phyloP scores from a whole-genome alignment of 2,113 vertebrate genomes.

The Podilymbus podiceps region DNA sequence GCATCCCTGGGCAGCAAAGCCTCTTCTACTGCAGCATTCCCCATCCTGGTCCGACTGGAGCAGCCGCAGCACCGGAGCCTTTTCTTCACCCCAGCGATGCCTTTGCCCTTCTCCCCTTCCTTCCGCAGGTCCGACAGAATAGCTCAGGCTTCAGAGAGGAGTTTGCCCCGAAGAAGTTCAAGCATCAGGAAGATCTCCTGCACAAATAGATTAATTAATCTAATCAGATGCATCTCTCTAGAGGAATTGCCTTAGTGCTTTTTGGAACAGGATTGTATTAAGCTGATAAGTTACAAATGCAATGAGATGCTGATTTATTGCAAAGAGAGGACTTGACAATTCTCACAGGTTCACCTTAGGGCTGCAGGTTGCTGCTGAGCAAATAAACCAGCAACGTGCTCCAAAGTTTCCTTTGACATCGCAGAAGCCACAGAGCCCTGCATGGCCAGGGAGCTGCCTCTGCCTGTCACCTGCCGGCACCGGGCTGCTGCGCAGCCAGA shows the following conservation, averaged over 20 bases:
- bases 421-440: background rate
- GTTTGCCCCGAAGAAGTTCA: background rate
- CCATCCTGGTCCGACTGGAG: background rate
- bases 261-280: slow-evolving; percentile 57
- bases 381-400: background rate
- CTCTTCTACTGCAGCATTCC: rapidly evolving
- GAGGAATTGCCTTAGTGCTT: slow-evolving; percentile 54
- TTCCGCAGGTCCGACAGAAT: background rate
- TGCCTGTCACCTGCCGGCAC: background rate
- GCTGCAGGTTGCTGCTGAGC: background rate
- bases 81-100: rapidly evolving
- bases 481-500: background rate
- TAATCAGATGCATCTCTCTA: slow-evolving; percentile 19
- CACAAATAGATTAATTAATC: slow-evolving; percentile 52
- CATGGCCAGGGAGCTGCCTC: background rate
- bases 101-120: background rate
- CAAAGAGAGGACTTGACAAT: slow-evolving; percentile 16
- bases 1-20: background rate
- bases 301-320: slow-evolving; percentile 64
- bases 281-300: slow-evolving; percentile 31
- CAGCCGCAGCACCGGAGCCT: background rate
- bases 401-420: background rate
- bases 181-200: background rate
- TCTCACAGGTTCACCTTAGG: background rate
- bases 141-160: background rate